These are phyloP conservation scores for Scelioninae gen. 2 DNA, from an alignment of 2,888 invertebrate genomes.

Conservation along the genomic window DNA sequence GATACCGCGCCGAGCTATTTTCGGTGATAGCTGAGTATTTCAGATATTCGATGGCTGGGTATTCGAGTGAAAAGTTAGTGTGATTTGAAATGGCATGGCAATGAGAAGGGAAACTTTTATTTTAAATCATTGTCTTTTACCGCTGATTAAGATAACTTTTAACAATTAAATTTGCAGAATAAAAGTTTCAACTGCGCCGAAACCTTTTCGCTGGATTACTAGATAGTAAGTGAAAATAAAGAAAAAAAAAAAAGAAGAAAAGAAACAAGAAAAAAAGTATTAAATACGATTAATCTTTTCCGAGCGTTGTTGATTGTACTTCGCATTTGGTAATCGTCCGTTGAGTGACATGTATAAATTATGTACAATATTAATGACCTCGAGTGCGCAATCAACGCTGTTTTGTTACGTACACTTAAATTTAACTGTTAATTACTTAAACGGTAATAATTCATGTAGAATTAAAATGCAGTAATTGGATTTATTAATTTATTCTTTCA, in stretches of 20 bases:
- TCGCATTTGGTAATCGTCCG: constrained; percentile 13
- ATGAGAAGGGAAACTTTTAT: constrained; percentile 7
- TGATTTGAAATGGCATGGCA: no score
- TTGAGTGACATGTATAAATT: constrained; percentile 33
- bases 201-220: neutral
- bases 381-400: neutral
- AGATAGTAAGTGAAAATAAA: neutral
- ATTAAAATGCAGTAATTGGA: no score
- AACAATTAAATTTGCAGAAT: constrained; percentile 18
- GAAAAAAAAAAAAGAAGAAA: neutral
- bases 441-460: neutral
- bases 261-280: neutral
- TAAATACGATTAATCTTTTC: constrained; percentile 30
- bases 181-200: constrained; percentile 10
- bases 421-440: constrained; percentile 17
- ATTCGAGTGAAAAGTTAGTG: constrained; percentile 19
- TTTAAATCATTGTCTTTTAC: constrained; percentile 24
- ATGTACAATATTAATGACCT: constrained; percentile 18
- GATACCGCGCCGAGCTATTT: constrained; percentile 24
- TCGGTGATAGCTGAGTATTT: constrained; percentile 11
- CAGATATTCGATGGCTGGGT: constrained; percentile 3
- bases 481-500: no score
- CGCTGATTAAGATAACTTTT: constrained; percentile 20
- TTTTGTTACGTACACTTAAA: constrained; percentile 7
- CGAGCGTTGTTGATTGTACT: constrained; percentile 7